These are phyloP conservation scores for Melozone crissalis DNA, from an alignment of 2,113 vertebrate species.

Conservation along the genomic window DNA sequence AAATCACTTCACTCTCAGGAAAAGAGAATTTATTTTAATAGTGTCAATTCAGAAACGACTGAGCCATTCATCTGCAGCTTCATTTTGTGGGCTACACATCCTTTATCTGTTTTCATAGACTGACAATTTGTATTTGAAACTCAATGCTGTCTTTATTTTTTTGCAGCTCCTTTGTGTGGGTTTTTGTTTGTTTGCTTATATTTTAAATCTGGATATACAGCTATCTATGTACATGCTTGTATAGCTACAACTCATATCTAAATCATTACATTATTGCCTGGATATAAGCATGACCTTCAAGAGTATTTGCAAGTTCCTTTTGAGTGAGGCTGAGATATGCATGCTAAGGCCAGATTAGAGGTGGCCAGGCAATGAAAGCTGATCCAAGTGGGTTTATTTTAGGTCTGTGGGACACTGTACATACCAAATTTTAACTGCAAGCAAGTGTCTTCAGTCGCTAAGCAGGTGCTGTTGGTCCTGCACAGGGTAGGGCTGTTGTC, in stretches of 20 bases:
- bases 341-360: neutral
- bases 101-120: neutral
- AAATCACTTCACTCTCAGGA: neutral
- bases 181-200: neutral
- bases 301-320: neutral
- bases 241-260: neutral
- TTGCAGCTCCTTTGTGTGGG: neutral
- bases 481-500: constrained; percentile 63
- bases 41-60: neutral
- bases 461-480: constrained; percentile 60
- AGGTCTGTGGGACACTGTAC: neutral
- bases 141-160: neutral
- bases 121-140: neutral
- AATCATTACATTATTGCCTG: neutral
- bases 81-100: neutral
- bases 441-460: constrained; percentile 34
- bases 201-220: neutral
- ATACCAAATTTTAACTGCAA: constrained; percentile 61
- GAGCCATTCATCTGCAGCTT: neutral
- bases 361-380: neutral
- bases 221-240: neutral
- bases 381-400: neutral
- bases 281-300: neutral
- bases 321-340: neutral
- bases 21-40: neutral